phyloP scores from a whole-genome alignment of 2,797 vertebrate genomes.

The Dicrostonyx torquatus region DNA sequence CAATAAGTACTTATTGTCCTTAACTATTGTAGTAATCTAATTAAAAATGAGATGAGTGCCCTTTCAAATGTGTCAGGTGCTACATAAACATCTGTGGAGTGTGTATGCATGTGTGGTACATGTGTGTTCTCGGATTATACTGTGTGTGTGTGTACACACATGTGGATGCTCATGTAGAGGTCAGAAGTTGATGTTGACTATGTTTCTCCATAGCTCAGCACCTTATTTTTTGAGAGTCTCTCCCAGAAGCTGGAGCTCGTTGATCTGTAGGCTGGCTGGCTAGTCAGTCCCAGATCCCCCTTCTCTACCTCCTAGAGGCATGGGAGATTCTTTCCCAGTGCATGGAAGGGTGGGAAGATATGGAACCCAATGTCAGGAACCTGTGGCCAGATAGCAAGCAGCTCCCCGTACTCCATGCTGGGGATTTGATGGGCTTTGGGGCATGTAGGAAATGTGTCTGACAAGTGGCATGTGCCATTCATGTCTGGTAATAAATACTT shows the following conservation, averaged over 20 bases:
- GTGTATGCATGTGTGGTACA: neutral
- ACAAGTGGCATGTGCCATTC: neutral
- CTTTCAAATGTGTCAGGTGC: neutral
- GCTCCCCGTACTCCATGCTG: neutral
- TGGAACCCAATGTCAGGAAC: neutral
- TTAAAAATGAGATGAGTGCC: neutral
- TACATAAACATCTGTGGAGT: neutral
- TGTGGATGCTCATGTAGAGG: neutral
- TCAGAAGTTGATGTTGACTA: neutral
- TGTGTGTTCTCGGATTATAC: too few species aligned
- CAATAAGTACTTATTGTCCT: neutral
- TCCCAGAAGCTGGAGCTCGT: neutral
- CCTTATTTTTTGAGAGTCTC: neutral
- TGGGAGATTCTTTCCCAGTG: neutral
- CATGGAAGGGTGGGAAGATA: neutral
- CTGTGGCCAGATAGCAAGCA: neutral
- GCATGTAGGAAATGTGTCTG: neutral
- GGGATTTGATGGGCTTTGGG: neutral
- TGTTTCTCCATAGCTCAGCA: neutral
- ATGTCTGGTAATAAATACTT: conserved; percentile 11
- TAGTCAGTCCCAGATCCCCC: too few species aligned
- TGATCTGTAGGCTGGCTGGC: neutral
- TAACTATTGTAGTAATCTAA: neutral
- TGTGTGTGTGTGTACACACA: neutral
- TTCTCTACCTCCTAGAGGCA: neutral